Evolutionary conservation across 1,140 invertebrate species (phyloP).

Genomic region (Pogonomyrmex barbatus): DNA sequence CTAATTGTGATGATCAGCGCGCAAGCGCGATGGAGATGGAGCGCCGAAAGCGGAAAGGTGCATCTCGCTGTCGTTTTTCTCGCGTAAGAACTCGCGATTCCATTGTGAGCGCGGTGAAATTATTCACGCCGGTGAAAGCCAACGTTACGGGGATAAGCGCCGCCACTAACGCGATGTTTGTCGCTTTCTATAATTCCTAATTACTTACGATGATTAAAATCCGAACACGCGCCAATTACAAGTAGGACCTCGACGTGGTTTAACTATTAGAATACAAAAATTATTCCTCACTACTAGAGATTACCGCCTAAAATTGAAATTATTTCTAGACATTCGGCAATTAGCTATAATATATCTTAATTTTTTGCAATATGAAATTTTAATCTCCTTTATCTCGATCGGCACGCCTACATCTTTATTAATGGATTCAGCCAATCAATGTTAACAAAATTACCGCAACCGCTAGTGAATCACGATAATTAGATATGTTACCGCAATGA

Average conservation of each 20-base stretch:
- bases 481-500: not conserved
- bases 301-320: not conserved
- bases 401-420: not conserved
- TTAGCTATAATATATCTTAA: not conserved
- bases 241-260: not conserved
- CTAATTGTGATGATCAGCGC: slow-evolving; percentile 47
- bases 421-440: not conserved
- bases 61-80: slow-evolving; percentile 46
- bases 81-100: slow-evolving; percentile 26
- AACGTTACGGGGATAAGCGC: slow-evolving; percentile 28
- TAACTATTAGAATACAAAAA: not conserved
- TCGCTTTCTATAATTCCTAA: slow-evolving; percentile 63
- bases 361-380: not conserved
- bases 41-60: slow-evolving; percentile 27
- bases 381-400: not conserved
- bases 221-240: no score
- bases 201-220: slow-evolving; percentile 41
- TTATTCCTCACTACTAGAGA: no score
- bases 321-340: not conserved
- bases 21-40: slow-evolving; percentile 4
- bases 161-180: slow-evolving; percentile 41
- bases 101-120: slow-evolving; percentile 47
- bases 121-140: slow-evolving; percentile 61
- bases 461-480: slow-evolving; percentile 20
- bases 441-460: not conserved